These are phyloP conservation scores for Leptobrachium leishanense DNA, from an alignment of 2,113 vertebrate species.

Conservation along the genomic window DNA sequence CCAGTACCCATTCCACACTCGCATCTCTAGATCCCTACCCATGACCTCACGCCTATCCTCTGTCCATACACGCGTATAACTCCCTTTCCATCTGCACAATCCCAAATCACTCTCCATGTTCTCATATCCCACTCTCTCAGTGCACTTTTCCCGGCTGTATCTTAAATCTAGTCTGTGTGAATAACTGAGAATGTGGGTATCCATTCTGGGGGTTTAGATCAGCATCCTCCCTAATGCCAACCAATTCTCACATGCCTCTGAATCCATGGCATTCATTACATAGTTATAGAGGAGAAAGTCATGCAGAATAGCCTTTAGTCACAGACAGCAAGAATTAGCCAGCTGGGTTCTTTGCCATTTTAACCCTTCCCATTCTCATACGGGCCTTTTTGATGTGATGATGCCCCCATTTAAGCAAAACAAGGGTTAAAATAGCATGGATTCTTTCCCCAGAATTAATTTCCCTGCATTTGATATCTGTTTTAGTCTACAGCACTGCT, in stretches of 20 bases:
- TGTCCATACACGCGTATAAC: too few species aligned
- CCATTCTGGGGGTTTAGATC: constrained; percentile 6
- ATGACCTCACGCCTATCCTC: too few species aligned
- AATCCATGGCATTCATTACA: constrained; percentile 46
- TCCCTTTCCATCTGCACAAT: too few species aligned
- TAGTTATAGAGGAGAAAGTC: constrained; percentile 38
- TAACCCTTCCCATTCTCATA: constrained; percentile 2
- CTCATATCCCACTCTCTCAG: too few species aligned
- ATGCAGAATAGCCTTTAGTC: constrained; percentile 27
- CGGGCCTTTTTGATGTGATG: background rate
- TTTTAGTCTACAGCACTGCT: constrained; percentile 17
- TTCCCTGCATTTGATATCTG: constrained; percentile 12
- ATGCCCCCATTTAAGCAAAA: background rate
- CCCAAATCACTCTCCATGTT: too few species aligned
- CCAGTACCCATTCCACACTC: too few species aligned
- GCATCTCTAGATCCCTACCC: too few species aligned
- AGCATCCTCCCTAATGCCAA: constrained; percentile 20
- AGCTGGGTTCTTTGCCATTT: constrained; percentile 40
- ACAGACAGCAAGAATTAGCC: constrained; percentile 38
- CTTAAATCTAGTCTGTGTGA: background rate
- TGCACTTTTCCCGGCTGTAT: background rate
- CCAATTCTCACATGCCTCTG: constrained; percentile 28
- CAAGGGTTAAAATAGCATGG: background rate
- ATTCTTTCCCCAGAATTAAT: constrained; percentile 11
- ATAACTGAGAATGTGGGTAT: background rate